Evolutionary conservation across 2,888 invertebrate genomes (phyloP).

Genomic region (Neelides folsomi): DNA sequence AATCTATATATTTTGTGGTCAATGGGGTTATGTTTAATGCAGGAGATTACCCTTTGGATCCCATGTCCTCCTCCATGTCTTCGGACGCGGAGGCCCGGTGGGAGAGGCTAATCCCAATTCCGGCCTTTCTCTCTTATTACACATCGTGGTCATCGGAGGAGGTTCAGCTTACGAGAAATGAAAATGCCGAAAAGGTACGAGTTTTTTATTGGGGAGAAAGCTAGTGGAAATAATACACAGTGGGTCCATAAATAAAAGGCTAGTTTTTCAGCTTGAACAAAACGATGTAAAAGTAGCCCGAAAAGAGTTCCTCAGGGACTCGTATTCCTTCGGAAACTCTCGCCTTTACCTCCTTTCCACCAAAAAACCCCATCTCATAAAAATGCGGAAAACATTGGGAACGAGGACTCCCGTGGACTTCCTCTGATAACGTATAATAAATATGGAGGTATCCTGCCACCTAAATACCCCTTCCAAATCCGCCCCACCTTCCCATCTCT

Average conservation of each 20-base stretch:
- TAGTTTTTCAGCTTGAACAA: slow-evolving; percentile 18
- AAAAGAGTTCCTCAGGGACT: slow-evolving; percentile 27
- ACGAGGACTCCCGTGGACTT: background rate
- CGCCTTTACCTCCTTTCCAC: background rate
- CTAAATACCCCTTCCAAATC: no score
- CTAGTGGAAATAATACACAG: slow-evolving; percentile 26
- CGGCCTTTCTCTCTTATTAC: slow-evolving; percentile 2
- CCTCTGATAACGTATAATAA: no score
- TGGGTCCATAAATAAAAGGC: slow-evolving; percentile 30
- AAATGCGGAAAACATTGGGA: no score
- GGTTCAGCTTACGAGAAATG: slow-evolving; percentile 11
- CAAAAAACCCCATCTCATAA: background rate
- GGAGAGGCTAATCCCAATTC: slow-evolving; percentile 11
- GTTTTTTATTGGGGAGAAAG: slow-evolving; percentile 20
- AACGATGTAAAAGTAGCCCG: slow-evolving; percentile 29
- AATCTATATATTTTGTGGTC: slow-evolving; percentile 31
- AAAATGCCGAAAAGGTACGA: slow-evolving; percentile 24
- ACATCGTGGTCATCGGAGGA: background rate
- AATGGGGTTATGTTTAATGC: slow-evolving; percentile 34
- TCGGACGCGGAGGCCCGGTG: background rate
- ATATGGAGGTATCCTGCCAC: no score
- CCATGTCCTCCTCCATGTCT: slow-evolving; percentile 16
- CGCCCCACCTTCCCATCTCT: no score
- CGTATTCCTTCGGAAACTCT: slow-evolving; percentile 13
- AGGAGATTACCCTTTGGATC: slow-evolving; percentile 33